phyloP scores from a whole-genome alignment of 2,797 vertebrate genomes.

The Caiman crocodilus region DNA sequence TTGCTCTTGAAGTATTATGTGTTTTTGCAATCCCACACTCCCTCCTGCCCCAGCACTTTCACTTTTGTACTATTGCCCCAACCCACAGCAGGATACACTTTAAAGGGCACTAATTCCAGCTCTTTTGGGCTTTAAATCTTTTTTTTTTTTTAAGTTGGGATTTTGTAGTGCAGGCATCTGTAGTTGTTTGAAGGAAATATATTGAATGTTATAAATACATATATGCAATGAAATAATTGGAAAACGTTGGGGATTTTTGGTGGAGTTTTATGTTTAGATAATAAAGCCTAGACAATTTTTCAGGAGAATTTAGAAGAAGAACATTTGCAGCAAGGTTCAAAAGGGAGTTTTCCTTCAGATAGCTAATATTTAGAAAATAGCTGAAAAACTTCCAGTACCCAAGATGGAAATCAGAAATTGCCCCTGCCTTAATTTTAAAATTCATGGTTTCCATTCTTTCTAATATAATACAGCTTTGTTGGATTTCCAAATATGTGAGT shows the following conservation, averaged over 20 bases:
- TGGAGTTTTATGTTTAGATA: no score
- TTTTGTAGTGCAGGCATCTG: background rate
- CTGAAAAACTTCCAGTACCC: background rate
- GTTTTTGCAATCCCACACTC: background rate
- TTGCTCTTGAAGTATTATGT: background rate
- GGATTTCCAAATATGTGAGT: background rate
- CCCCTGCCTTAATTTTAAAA: background rate
- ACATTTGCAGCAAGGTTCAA: background rate
- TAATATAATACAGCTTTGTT: background rate
- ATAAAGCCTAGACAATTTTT: background rate
- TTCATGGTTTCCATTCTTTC: background rate
- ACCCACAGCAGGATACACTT: background rate
- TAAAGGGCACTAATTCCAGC: background rate
- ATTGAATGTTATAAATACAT: no score
- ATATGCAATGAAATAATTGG: background rate
- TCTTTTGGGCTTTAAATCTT: background rate
- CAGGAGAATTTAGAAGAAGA: background rate
- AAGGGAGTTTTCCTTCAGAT: background rate
- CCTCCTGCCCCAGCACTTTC: background rate
- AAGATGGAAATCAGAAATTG: background rate
- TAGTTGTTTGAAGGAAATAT: background rate
- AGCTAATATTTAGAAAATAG: background rate
- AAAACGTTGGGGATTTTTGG: background rate
- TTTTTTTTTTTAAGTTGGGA: background rate
- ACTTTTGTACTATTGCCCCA: background rate